Percentiles rank a stretch among this genome's conserved stretches.
Conservation (phyloP, 2,113 vertebrate genomes). For the Perca schrenkii region DNA sequence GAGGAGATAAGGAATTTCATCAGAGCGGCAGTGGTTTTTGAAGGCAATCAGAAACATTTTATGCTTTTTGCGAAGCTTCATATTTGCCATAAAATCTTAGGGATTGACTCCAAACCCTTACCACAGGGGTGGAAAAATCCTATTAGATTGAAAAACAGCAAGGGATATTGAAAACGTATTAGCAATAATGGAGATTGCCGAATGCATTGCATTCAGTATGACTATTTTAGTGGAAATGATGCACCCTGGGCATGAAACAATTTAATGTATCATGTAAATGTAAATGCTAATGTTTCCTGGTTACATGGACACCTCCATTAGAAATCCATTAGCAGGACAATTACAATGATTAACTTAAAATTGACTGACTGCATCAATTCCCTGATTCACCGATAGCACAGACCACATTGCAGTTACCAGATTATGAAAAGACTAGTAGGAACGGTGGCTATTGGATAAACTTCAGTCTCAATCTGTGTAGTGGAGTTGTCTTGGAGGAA, state of each 20-base stretch:
- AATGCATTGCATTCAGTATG: constrained; percentile 31
- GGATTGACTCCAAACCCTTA: constrained; percentile 65
- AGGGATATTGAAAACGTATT: constrained; percentile 59
- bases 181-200: constrained; percentile 49
- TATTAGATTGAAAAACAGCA: constrained; percentile 66
- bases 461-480: constrained; percentile 9
- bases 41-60: constrained; percentile 71
- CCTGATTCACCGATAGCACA: constrained; percentile 18
- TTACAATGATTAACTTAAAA: constrained; percentile 59
- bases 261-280: constrained; percentile 44
- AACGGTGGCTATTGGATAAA: constrained; percentile 13
- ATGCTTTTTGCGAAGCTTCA: constrained; percentile 57
- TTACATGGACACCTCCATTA: constrained; percentile 53
- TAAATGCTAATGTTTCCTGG: constrained; percentile 68
- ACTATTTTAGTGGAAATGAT: constrained; percentile 54
- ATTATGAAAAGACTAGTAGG: constrained; percentile 27
- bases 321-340: constrained; percentile 56
- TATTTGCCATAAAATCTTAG: constrained; percentile 72
- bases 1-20: constrained; percentile 70
- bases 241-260: constrained; percentile 15
- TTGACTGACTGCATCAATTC: constrained; percentile 46
- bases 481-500: constrained; percentile 1
- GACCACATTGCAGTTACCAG: constrained; percentile 16
- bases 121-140: constrained; percentile 50
- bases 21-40: constrained; percentile 37